Conservation (phyloP, 1,140 invertebrate genomes). For the Heterodera schachtii region DNA sequence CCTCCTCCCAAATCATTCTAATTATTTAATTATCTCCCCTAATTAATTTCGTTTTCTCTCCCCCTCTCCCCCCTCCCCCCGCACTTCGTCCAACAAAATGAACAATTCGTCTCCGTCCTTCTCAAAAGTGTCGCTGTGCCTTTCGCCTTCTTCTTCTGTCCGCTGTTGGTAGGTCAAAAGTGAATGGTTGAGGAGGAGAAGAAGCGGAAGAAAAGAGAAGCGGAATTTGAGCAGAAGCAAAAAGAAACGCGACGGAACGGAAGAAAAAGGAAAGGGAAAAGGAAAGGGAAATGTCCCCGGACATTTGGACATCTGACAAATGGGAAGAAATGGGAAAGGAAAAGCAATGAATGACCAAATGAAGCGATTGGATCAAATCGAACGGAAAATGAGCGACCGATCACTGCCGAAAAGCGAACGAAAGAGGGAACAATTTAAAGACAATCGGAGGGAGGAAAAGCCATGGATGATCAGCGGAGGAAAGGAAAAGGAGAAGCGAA, state of each 20-base stretch:
- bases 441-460: too few relatives aligned
- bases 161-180: background rate
- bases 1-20: too few relatives aligned
- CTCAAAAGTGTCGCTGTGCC: background rate
- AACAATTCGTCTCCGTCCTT: constrained; percentile 51
- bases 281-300: background rate
- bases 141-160: background rate
- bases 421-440: background rate
- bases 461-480: too few relatives aligned
- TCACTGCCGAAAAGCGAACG: background rate
- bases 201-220: background rate
- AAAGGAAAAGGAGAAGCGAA: too few relatives aligned
- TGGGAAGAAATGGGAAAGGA: too few relatives aligned
- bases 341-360: background rate
- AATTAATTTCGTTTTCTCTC: too few relatives aligned
- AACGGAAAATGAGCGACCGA: background rate
- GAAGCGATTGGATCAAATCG: background rate
- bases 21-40: too few relatives aligned
- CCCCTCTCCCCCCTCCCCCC: too few relatives aligned
- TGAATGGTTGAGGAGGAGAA: background rate
- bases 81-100: constrained; percentile 59
- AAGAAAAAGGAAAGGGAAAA: background rate
- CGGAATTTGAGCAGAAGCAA: background rate
- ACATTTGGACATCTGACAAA: constrained; percentile 2
- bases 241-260: background rate